Evolutionary conservation across 1,140 invertebrate species (phyloP), one percentile per base, ranked within the genome.

Genomic region (Brachionus paranguensis): DNA sequence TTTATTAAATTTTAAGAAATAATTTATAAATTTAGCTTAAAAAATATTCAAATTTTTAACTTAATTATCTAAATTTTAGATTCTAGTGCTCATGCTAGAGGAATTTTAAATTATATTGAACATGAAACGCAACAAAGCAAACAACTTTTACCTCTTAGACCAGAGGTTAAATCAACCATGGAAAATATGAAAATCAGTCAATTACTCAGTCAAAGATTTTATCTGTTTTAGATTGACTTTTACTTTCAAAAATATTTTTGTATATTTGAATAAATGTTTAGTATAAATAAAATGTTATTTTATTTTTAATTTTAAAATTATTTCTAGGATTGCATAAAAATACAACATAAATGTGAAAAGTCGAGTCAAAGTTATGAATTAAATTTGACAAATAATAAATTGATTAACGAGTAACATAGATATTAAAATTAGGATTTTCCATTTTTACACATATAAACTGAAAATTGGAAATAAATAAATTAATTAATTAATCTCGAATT

Each of bases 51-150:
- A 37, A 37, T 7, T 37, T 7, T 37, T 37, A 37, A 37, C 33
- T 37, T 6, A 33, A 43, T 37, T 72, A 17, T 41, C 17, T n/a
- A 29, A 37, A 14, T 29, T 27, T n/a, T 50, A 76, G 72, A 45
- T 47, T 45, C 78, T 7, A 81, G 78, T 29, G 2, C 53, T n/a
- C 41, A 17, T 68, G 10, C 50, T 24, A 81, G 45, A 60, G 43
- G 43, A 45, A 64, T 65, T 45, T 64, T 81, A 12, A 81, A 81
- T 47, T 81, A 81, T 68, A 37, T 37, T n/a, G 78, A 64, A 11
- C 43, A 24, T 12, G 41, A 68, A 11, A 81, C 53, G 2, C 27
- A 64, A 7, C 78, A 81, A 14, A 64, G 10, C 27, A 81, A 68
- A 45, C 78, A 81, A 47, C 78, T 81, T 43, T 14, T 81, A 43